These are phyloP conservation scores for Naso thynnoides DNA, from an alignment of 2,797 vertebrate species.

Conservation along the genomic window DNA sequence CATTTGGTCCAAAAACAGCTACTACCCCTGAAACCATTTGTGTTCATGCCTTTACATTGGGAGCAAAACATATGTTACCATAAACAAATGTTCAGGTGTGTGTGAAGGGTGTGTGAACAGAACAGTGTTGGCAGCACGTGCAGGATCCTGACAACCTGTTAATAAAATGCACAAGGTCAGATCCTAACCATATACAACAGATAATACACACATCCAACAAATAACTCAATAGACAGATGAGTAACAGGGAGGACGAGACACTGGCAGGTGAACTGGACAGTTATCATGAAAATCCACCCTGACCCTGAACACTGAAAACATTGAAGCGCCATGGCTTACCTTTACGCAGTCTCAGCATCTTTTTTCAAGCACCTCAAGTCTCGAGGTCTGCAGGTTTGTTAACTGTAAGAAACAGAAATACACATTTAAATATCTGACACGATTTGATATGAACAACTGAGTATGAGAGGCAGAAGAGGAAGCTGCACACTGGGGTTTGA, in stretches of 20 bases:
- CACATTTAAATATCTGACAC: too few relatives aligned
- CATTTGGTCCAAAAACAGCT: slow-evolving; percentile 3
- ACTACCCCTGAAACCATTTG: not conserved
- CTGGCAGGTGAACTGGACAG: slow-evolving; percentile 7
- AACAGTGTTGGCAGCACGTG: slow-evolving; percentile 26
- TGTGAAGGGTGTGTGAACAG: slow-evolving; percentile 22
- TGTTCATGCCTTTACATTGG: not conserved
- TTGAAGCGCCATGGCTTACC: slow-evolving; percentile 25
- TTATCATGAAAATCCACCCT: slow-evolving; percentile 20
- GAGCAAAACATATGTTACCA: not conserved
- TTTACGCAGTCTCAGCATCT: slow-evolving; percentile 44
- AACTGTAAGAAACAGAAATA: slow-evolving; percentile 43
- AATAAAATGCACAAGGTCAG: slow-evolving; percentile 19
- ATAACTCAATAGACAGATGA: slow-evolving; percentile 28
- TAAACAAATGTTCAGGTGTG: slow-evolving; percentile 1
- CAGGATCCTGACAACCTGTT: slow-evolving; percentile 45
- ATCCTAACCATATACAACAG: slow-evolving; percentile 21
- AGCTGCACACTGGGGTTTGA: too few relatives aligned
- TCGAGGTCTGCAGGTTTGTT: slow-evolving; percentile 14
- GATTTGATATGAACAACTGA: too few relatives aligned
- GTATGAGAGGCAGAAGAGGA: too few relatives aligned
- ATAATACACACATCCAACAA: not conserved
- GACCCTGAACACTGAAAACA: slow-evolving; percentile 11
- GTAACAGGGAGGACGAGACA: slow-evolving; percentile 19
- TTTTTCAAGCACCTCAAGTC: slow-evolving; percentile 54